phyloP scores from a whole-genome alignment of 2,888 invertebrate species.

The Ornithoptera alexandrae region DNA sequence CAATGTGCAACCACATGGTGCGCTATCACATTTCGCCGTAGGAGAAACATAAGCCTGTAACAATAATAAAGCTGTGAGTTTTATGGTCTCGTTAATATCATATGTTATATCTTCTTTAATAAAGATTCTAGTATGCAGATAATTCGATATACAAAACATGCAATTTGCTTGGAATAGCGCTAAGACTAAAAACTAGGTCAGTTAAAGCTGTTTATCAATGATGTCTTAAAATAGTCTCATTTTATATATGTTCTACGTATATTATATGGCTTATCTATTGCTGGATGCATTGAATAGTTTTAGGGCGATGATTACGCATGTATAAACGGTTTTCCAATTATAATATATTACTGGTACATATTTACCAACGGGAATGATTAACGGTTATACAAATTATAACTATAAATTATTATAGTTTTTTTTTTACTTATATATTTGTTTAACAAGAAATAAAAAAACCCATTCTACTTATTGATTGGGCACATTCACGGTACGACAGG shows the following conservation, averaged over 20 bases:
- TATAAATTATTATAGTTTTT: no score
- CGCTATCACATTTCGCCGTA: not conserved
- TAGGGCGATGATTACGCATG: no score
- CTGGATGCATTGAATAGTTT: no score
- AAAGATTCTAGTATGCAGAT: slow-evolving; percentile 24
- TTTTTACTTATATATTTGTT: no score
- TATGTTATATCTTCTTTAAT: slow-evolving; percentile 26
- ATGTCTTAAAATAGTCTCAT: not conserved
- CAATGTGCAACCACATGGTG: not conserved
- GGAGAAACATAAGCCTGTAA: slow-evolving; percentile 2
- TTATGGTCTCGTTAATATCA: slow-evolving; percentile 26
- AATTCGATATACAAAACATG: slow-evolving; percentile 25
- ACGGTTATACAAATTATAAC: no score
- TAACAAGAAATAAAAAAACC: no score
- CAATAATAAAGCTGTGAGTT: slow-evolving; percentile 18
- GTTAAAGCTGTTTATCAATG: slow-evolving; percentile 16
- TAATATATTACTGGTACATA: no score
- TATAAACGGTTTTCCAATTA: no score
- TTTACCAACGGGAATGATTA: no score
- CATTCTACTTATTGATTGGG: no score
- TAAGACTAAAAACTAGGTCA: slow-evolving; percentile 23
- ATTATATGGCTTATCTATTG: not conserved
- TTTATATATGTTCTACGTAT: not conserved
- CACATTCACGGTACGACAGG: no score
- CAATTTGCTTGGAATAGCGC: slow-evolving; percentile 15